Evolutionary conservation across 2,888 invertebrate species (phyloP), one percentile per base, ranked within the genome.

Genomic region (Drosophila aldrichi): DNA sequence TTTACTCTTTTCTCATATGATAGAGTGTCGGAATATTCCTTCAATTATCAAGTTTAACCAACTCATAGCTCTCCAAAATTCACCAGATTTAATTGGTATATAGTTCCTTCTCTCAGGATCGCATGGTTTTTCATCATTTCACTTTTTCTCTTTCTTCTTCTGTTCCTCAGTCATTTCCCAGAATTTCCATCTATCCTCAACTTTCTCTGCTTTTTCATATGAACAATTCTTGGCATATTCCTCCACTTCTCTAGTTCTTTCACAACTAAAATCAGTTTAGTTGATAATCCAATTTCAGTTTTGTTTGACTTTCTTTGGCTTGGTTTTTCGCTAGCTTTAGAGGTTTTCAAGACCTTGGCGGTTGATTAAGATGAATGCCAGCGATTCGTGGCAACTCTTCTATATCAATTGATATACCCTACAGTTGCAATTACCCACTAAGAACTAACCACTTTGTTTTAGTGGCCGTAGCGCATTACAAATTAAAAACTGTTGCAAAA

Each of bases 401-500:
- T 22, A 12, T 22, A 9, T 18, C 16, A 18, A n/a, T 46, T 20
- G 41, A n/a, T 48, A 43, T 52, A 65, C 43, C 51, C 58, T 58
- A 51, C 43, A 36, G 46, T 56, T 43, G 73, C 73, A 72, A 77
- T 75, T 75, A 77, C 73, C 77, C 48, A 48, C 43, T 66, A 63
- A 67, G 70, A 85, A 88, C 83, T 88, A 77, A 79, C 74, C 88
- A 81, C 80, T 77, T 77, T 77, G 76, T 70, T 77, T 77, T 85
- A 76, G 73, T 82, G 81, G 77, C 69, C 77, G 84, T 71, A 71
- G 75, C 72, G 84, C 72, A 87, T 87, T 81, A 84, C 89, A 89
- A 84, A 84, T 84, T 84, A 84, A 84, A 84, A 89, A 84, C 84
- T 89, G 84, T 84, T 81, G 84, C 84, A 81, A 89, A 84, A 83